phyloP scores from a whole-genome alignment of 2,113 vertebrate species.

The Psammodynastes pulverulentus region DNA sequence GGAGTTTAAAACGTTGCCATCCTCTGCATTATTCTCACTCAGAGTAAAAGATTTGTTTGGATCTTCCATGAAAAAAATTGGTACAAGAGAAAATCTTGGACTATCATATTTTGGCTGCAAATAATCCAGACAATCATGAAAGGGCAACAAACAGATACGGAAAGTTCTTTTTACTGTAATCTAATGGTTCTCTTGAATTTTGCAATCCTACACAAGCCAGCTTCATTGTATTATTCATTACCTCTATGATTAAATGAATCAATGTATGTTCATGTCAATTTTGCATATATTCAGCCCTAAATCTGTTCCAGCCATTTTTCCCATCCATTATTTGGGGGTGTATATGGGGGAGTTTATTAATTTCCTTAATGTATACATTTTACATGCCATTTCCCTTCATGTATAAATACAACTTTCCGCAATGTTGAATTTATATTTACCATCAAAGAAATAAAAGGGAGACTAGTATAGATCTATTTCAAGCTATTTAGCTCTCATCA shows the following conservation, averaged over 20 bases:
- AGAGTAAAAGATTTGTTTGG: neutral
- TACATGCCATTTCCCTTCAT: neutral
- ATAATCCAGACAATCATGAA: neutral
- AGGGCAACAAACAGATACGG: neutral
- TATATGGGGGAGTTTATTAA: neutral
- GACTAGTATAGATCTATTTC: too few relatives aligned
- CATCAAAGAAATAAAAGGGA: too few relatives aligned
- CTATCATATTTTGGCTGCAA: neutral
- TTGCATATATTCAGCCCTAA: neutral
- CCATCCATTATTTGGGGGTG: neutral
- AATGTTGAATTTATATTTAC: neutral
- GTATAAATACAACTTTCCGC: neutral
- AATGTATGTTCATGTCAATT: neutral
- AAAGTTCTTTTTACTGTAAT: neutral
- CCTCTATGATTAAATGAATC: neutral
- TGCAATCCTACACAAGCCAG: neutral
- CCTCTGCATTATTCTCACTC: neutral
- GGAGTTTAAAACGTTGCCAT: neutral
- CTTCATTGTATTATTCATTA: neutral
- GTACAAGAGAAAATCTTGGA: neutral
- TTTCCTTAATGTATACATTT: neutral
- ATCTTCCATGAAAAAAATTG: neutral
- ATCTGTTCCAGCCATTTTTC: neutral
- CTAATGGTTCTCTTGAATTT: neutral
- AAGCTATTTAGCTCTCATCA: too few relatives aligned